A percentile compares a stretch with the other conserved stretches of the same genome.
phyloP scores from a whole-genome alignment of 2,797 vertebrate species.

The Enteromius fasciolatus region DNA sequence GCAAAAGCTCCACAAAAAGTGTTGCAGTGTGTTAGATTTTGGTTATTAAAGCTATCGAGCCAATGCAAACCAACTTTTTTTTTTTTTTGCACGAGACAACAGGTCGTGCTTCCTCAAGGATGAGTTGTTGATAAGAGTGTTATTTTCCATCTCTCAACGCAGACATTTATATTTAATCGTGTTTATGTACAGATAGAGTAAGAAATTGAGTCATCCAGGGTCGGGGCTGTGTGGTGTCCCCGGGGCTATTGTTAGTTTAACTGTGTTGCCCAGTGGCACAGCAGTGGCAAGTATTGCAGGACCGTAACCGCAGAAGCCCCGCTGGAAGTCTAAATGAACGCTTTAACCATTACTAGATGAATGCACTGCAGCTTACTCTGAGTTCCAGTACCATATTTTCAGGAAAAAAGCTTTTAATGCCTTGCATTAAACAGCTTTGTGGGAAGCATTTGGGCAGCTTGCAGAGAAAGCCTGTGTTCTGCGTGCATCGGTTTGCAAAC shows the following conservation, averaged over 20 bases:
- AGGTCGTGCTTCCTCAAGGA: neutral
- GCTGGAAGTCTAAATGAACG: neutral
- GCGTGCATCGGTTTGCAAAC: neutral
- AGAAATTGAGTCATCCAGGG: conserved; percentile 22
- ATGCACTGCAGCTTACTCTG: neutral
- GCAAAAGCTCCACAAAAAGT: neutral
- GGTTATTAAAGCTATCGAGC: neutral
- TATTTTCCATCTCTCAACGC: conserved; percentile 5
- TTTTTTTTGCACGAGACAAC: too few relatives aligned
- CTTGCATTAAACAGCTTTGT: neutral
- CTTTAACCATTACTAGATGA: neutral
- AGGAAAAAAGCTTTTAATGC: conserved; percentile 2
- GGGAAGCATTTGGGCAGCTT: neutral
- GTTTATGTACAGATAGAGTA: neutral
- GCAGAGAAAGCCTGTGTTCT: neutral
- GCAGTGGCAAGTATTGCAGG: conserved; percentile 15
- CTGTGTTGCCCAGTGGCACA: neutral
- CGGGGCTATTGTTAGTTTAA: conserved; percentile 16
- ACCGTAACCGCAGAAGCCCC: neutral
- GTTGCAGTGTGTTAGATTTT: neutral
- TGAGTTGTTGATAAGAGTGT: neutral
- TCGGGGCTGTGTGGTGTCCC: neutral
- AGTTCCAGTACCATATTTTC: neutral
- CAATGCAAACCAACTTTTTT: neutral
- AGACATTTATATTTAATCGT: neutral